Evolutionary conservation across 1,140 invertebrate genomes (phyloP), one percentile per base, ranked within the genome.

Genomic region (Drosophila ercepeae): DNA sequence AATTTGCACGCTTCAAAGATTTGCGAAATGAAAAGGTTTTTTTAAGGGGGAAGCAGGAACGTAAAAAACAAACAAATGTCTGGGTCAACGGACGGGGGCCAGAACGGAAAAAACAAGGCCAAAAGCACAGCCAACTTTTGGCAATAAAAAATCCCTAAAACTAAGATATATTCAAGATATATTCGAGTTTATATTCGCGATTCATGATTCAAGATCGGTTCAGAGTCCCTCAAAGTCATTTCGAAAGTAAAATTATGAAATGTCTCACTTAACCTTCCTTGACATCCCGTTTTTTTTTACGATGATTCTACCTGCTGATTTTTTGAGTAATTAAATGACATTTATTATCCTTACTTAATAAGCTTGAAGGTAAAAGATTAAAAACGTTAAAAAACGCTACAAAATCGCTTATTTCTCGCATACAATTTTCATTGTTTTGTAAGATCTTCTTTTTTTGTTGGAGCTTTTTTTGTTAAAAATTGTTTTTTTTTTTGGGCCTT

Each of bases 1-100:
- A 72, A 84, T 75, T 78, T 84, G 65, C 71, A 83, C 81, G 79
- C 79, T 84, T 86, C 71, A 63, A 34, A 75, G 79, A 71, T 64
- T 71, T 46, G 14, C 21, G 44, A 45, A 23, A 50, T 21, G 46
- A 58, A 57, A 52, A 53, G 68, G 50, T 46, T 60, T 70, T 72
- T n/a, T n/a, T n/a, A n/a, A n/a, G n/a, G n/a, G n/a, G n/a, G n/a
- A n/a, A n/a, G n/a, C n/a, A n/a, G n/a, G n/a, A n/a, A n/a, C n/a
- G n/a, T n/a, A n/a, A n/a, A n/a, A n/a, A n/a, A n/a, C n/a, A n/a
- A n/a, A 59, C 41, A 49, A 46, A 52, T 34, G 32, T 21, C 21
- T 4, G 21, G 21, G 21, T 21, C n/a, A 21, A 21, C 2, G 21
- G 21, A 21, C 2, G 21, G 21, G 21, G 21, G 4, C 19, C 34